A percentile compares a stretch with the other conserved stretches of the same genome.
Evolutionary conservation across 1,140 invertebrate species (phyloP).

Genomic region (Battus philenor): DNA sequence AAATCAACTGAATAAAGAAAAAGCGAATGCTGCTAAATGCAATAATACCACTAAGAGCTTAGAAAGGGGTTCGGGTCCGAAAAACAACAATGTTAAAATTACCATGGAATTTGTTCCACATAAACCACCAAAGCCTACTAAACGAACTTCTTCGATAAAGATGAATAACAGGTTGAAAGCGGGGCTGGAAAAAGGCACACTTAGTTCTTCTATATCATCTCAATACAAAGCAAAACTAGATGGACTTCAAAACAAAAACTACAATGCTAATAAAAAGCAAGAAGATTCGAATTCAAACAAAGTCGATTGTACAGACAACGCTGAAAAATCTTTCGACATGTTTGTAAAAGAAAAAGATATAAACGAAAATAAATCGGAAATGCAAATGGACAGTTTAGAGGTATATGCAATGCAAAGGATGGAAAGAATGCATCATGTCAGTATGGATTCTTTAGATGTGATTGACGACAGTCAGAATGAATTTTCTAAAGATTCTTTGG

Average conservation of each 20-base stretch:
- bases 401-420: constrained; percentile 74
- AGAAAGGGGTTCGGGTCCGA: constrained; percentile 76
- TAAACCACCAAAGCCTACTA: constrained; percentile 76
- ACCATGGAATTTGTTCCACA: constrained; percentile 77
- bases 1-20: constrained; percentile 72
- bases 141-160: constrained; percentile 71
- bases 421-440: constrained; percentile 66
- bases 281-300: constrained; percentile 61
- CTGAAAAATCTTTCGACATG: constrained; percentile 77
- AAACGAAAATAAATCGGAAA: constrained; percentile 77
- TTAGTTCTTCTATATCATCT: constrained; percentile 69
- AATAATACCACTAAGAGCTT: constrained; percentile 70
- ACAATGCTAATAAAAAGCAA: constrained; percentile 49
- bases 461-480: constrained; percentile 60
- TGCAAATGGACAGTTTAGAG: constrained; percentile 78
- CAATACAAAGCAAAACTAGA: constrained; percentile 73
- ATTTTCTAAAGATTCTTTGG: constrained; percentile 70
- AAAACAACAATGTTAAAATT: constrained; percentile 72
- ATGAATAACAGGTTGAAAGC: constrained; percentile 67
- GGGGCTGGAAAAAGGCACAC: constrained; percentile 52
- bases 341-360: constrained; percentile 78
- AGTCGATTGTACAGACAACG: constrained; percentile 40
- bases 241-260: constrained; percentile 69
- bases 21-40: constrained; percentile 57
- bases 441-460: constrained; percentile 72